Evolutionary conservation across 1,140 invertebrate genomes (phyloP).

Genomic region (Drosophila subobscura): DNA sequence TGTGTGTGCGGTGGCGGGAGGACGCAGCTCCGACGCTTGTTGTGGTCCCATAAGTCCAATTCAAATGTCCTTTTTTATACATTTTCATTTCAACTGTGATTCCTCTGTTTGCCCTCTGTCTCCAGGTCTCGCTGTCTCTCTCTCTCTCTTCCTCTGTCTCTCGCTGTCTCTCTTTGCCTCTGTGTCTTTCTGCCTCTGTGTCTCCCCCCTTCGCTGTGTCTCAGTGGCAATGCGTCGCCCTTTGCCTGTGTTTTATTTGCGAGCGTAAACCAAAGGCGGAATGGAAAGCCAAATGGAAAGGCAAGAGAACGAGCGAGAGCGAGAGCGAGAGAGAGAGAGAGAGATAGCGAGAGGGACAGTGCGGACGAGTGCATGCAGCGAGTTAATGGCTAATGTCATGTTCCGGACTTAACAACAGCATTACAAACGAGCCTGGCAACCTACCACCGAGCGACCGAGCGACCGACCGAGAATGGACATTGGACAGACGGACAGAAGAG

Average conservation of each 20-base stretch:
- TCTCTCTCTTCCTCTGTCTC: background rate
- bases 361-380: slow-evolving; percentile 68
- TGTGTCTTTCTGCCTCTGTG: background rate
- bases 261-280: slow-evolving; percentile 76
- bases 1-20: slow-evolving; percentile 28
- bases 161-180: slow-evolving; percentile 4
- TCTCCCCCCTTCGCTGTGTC: background rate
- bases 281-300: background rate
- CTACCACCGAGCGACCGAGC: background rate
- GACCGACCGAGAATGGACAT: slow-evolving; percentile 19
- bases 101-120: slow-evolving; percentile 55
- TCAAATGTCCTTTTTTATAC: slow-evolving; percentile 83
- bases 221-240: background rate
- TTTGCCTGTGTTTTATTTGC: slow-evolving; percentile 76
- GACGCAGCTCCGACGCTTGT: slow-evolving; percentile 42
- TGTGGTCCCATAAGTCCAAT: slow-evolving; percentile 82
- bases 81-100: slow-evolving; percentile 82
- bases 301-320: background rate
- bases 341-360: background rate
- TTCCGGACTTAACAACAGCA: slow-evolving; percentile 82
- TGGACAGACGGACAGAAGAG: slow-evolving; percentile 2
- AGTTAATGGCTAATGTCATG: slow-evolving; percentile 82
- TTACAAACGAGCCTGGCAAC: slow-evolving; percentile 61
- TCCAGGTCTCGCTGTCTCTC: background rate
- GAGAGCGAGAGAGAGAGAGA: background rate